Base-by-base conservation (phyloP, 53 echinoderm and acorn worm genomes). In the Henricia sp. region DNA sequence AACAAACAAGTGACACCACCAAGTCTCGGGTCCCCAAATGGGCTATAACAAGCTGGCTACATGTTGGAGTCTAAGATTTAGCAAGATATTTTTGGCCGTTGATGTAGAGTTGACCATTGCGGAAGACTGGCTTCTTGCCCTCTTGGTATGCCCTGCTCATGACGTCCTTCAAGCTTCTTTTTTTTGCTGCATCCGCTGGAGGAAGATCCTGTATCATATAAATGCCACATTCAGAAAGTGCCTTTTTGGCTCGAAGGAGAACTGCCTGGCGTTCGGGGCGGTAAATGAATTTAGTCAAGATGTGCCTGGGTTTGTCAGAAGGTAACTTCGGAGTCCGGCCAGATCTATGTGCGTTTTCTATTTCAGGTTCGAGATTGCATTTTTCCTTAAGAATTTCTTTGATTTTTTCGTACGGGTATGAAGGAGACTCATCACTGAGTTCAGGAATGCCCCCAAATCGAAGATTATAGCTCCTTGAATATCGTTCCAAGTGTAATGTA, bases 111-210 rank as follows among this genome's bases (percentile, higher is more conserved):
- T 59, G 27, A 17, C 53, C 53, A 53, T 53, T 53, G 19, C 19
- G 53, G 53, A 53, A 53, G 53, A n/a, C 21, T 53, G 53, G 53
- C 53, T 53, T 53, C 53, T 53, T 53, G 53, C 53, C 53, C 19
- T 53, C 53, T 53, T 53, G 8, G 19, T 53, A 53, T 21, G 53
- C 53, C 53, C 21, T 53, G 17, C 53, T 53, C 53, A 53, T 53
- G 19, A 53, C 53, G 17, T 53, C 53, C 21, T 17, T 53, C 19
- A 17, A 21, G 53, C 9, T 10, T 53, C 53, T 53, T 21, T 53
- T 53, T 17, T 53, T 53, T 53, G 53, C 53, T 53, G 53, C 53
- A 17, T 53, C 53, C 19, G 53, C 53, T 53, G 53, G 19, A 3
- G 53, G 17, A 16, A 53, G 53, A 53, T 53, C 53, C 53, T 53